Evolutionary conservation across 2,797 vertebrate genomes (phyloP).

Genomic region (Mareca penelope): DNA sequence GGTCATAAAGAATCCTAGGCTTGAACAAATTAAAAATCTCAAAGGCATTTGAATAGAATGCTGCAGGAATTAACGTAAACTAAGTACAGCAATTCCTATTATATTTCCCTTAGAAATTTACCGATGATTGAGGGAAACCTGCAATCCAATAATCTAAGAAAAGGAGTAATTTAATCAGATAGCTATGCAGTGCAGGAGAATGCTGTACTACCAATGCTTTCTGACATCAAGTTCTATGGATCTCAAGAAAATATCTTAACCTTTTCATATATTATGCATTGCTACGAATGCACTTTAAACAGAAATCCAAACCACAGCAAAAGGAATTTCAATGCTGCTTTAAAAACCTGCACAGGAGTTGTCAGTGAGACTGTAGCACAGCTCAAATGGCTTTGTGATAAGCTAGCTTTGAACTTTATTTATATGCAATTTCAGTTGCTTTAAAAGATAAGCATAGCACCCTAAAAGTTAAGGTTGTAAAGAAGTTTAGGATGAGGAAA

Average conservation of each 20-base stretch:
- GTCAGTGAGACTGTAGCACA: neutral
- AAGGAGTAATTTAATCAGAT: neutral
- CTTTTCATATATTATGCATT: neutral
- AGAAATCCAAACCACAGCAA: neutral
- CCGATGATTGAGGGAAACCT: neutral
- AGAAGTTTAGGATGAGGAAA: constrained; percentile 54
- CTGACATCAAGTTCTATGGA: neutral
- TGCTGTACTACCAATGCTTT: neutral
- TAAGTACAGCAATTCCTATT: neutral
- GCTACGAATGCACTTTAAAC: neutral
- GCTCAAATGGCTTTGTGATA: neutral
- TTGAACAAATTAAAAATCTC: neutral
- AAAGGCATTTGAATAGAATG: neutral
- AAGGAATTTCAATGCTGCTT: neutral
- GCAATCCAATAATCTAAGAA: neutral
- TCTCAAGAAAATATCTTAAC: neutral
- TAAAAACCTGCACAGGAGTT: neutral
- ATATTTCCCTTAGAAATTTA: neutral
- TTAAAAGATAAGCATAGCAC: neutral
- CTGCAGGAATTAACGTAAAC: neutral
- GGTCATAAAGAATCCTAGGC: neutral
- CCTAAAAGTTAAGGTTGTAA: constrained; percentile 18
- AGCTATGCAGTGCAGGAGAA: neutral
- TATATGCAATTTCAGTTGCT: neutral
- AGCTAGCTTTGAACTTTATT: neutral